Base-by-base conservation (phyloP, 2,888 invertebrate species). In the Acholoe squamosa region DNA sequence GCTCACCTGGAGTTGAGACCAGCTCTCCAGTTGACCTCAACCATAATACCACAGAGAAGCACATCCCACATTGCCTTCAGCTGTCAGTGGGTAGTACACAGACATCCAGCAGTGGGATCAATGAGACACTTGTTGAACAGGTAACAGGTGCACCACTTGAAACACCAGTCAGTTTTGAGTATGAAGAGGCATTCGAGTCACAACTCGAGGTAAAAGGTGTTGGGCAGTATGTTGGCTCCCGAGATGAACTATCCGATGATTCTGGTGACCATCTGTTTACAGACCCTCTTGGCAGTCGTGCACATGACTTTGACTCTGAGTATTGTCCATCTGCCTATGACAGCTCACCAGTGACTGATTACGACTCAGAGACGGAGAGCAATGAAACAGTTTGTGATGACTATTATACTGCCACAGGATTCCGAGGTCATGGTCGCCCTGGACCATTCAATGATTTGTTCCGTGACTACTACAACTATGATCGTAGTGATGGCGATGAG, bases 381-480 rank as follows among this genome's bases (percentile, higher is more conserved):
- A 84, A 90, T 25, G 90, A 90, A 31, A 90, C 90, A 28, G 54
- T 90, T 28, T 90, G 90, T 54, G 90, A 90, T 28, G 86, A 86
- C 56, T 86, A 86, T 22, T 86, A 86, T 54, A 86, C 86, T 1
- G 86, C 52, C 25, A 86, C 86, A n/a, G 86, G 86, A 0, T 56
- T 86, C 52, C 19, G 86, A 5, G 56, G 86, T 14, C 25, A 56
- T 25, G 86, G 95, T 97, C 56, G 96, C 96, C 22, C 96, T 96
- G 61, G 97, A 97, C 93, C 54, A 16, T 86, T 54, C 86, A 86
- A 54, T 54, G 86, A 86, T 28, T 16, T 86, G 5, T 86, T 86
- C 56, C 86, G 54, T 7, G 86, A 86, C 56, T 86, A 86, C 25
- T 86, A 86, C 33, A 43, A 43, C 43, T 77, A 77, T 77, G 19